Evolutionary conservation across 2,797 vertebrate species (phyloP), one percentile per base, ranked within the genome.

Genomic region (Centropyge bicolor): DNA sequence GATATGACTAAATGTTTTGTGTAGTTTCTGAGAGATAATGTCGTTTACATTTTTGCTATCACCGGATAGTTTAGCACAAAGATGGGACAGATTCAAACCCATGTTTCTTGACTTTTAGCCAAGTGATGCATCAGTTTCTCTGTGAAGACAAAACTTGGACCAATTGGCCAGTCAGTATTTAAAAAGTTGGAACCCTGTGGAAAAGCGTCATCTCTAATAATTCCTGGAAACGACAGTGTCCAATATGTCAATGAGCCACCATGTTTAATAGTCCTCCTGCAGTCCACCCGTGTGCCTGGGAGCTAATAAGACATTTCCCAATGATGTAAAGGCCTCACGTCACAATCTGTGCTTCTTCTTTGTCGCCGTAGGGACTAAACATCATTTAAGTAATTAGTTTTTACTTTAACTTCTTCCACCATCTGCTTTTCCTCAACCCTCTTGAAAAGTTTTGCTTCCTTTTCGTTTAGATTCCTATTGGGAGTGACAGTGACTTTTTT

Each of bases 381-480:
- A 70, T 31, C 27, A 31, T 56, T 45, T 22, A 48, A 70, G 41
- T 48, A 20, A 55, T 71, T 41, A 1, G 9, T 16, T 62, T 54
- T 68, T 12, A 60, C 46, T 67, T 49, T 51, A 6, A 52, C 19
- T 56, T 31, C 24, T 27, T 41, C 56, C 31, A 38, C 40, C 55
- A 71, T 71, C 67, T 67, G 66, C 13, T 57, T 27, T 40, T 24
- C 38, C 27, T 4, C 36, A 24, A 72, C 22, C 19, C 14, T 70
- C 20, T 17, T 62, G 10, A 75, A 70, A 65, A 63, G 17, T 55
- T 49, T 12, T 8, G 22, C 55, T 51, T 8, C 11, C 24, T 72
- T 57, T 52, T 9, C 27, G 38, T 49, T 56, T 57, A 24, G 51
- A 49, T 55, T 55, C 48, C n/a, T 36, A 52, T 54, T 43, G 31